Percentiles rank a stretch among this genome's conserved stretches.
Conservation (phyloP, 2,888 invertebrate genomes). For the Capitulum mitella region DNA sequence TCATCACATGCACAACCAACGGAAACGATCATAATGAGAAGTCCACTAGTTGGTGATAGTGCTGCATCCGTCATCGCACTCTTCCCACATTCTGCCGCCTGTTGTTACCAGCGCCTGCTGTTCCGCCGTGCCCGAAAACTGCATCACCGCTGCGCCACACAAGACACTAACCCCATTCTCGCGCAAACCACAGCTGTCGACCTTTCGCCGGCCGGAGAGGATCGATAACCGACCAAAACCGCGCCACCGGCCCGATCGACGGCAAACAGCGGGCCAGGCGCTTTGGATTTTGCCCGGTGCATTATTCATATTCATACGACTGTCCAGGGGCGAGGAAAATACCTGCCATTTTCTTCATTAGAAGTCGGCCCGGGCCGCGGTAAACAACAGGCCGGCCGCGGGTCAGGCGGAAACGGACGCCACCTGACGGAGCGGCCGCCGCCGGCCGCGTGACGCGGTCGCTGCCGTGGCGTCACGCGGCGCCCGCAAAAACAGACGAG, state of each 20-base stretch:
- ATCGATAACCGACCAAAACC: not conserved
- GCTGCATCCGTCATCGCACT: not conserved
- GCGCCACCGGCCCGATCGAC: not conserved
- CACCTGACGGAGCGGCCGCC: not conserved
- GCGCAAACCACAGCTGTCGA: not conserved
- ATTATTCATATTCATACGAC: conserved; percentile 13
- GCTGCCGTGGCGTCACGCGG: not conserved
- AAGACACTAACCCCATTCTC: not conserved
- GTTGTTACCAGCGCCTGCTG: not conserved
- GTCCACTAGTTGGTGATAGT: not conserved
- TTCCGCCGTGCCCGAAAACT: not conserved
- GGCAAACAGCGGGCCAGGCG: not conserved
- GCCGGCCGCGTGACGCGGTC: not conserved
- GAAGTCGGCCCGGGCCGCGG: not conserved
- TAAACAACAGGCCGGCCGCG: not conserved
- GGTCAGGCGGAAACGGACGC: not conserved
- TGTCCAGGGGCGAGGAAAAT: not conserved
- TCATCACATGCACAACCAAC: too few species aligned
- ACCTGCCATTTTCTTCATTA: conserved; percentile 18
- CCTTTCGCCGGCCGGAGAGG: not conserved
- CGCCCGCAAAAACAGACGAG: not conserved
- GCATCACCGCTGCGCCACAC: not conserved
- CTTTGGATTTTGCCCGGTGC: not conserved
- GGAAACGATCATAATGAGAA: too few species aligned
- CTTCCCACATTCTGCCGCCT: not conserved